A percentile compares a stretch with the other conserved stretches of the same genome.
These are phyloP conservation scores for Drosophila serrata DNA, from an alignment of 1,140 invertebrate species.

Conservation along the genomic window DNA sequence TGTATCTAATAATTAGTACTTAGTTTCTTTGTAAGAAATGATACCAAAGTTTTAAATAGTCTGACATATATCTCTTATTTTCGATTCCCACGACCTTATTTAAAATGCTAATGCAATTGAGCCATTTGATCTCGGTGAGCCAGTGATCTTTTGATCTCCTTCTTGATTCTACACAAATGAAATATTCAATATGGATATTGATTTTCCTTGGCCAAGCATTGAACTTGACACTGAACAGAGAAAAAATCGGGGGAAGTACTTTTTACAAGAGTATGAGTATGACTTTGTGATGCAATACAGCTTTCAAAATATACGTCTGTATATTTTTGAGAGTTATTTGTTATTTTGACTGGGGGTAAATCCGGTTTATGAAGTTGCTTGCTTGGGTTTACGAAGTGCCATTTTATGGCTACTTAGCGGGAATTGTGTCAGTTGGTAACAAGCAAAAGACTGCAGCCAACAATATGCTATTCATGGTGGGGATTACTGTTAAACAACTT, in stretches of 20 bases:
- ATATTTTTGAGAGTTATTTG: slow-evolving; percentile 24
- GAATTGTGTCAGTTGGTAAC: slow-evolving; percentile 54
- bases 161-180: slow-evolving; percentile 6
- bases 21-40: background rate
- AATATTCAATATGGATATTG: slow-evolving; percentile 3
- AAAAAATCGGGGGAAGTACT: slow-evolving; percentile 9
- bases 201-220: slow-evolving; percentile 14
- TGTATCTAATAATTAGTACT: background rate
- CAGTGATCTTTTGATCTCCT: slow-evolving; percentile 22
- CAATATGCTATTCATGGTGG: background rate
- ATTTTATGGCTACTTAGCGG: slow-evolving; percentile 49
- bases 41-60: background rate
- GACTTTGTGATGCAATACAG: slow-evolving; percentile 29
- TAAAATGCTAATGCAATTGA: slow-evolving; percentile 31
- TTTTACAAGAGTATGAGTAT: background rate
- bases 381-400: slow-evolving; percentile 29
- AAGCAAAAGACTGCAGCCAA: slow-evolving; percentile 7
- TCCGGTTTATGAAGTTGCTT: slow-evolving; percentile 48
- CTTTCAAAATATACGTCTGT: slow-evolving; percentile 30
- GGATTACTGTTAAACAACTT: background rate
- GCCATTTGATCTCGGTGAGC: slow-evolving; percentile 11
- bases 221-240: slow-evolving; percentile 52
- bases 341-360: slow-evolving; percentile 34
- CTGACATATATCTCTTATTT: background rate
- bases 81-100: slow-evolving; percentile 15